Evolutionary conservation across 2,888 invertebrate species (phyloP).

Genomic region (Lordiphosa andalusiaca): DNA sequence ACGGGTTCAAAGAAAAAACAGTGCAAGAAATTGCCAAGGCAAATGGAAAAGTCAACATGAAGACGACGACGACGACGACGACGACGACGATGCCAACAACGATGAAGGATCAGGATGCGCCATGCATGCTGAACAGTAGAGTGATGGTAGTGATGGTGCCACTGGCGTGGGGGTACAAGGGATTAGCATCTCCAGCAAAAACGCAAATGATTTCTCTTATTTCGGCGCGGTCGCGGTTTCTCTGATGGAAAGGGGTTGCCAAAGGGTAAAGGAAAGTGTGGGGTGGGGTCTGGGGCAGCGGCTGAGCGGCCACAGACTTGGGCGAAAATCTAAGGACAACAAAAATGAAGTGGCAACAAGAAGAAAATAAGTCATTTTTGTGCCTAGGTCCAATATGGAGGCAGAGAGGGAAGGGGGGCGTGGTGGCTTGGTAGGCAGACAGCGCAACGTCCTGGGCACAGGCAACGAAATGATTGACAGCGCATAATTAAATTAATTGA

Average conservation of each 20-base stretch:
- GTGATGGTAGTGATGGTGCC: background rate
- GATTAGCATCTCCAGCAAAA: constrained; percentile 53
- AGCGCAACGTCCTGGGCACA: constrained; percentile 26
- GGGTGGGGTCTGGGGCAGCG: no score
- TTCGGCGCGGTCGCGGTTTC: constrained; percentile 49
- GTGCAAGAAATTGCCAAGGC: constrained; percentile 65
- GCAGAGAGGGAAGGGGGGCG: no score
- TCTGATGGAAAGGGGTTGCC: background rate
- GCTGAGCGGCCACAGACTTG: background rate
- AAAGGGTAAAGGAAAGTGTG: no score
- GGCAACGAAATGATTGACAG: constrained; percentile 81
- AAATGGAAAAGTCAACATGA: constrained; percentile 71
- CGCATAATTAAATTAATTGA: constrained; percentile 81
- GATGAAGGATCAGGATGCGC: constrained; percentile 39
- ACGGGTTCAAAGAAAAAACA: constrained; percentile 49
- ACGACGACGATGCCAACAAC: constrained; percentile 2
- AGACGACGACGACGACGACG: constrained; percentile 15
- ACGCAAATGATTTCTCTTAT: constrained; percentile 71
- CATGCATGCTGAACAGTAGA: constrained; percentile 19
- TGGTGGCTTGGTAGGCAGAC: constrained; percentile 21
- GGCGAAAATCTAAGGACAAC: constrained; percentile 54
- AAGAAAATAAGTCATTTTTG: constrained; percentile 62
- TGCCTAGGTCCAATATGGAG: constrained; percentile 19
- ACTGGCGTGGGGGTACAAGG: constrained; percentile 1
- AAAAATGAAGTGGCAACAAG: constrained; percentile 76